Evolutionary conservation across 2,888 invertebrate genomes (phyloP).

Genomic region (Rhingia rostrata): DNA sequence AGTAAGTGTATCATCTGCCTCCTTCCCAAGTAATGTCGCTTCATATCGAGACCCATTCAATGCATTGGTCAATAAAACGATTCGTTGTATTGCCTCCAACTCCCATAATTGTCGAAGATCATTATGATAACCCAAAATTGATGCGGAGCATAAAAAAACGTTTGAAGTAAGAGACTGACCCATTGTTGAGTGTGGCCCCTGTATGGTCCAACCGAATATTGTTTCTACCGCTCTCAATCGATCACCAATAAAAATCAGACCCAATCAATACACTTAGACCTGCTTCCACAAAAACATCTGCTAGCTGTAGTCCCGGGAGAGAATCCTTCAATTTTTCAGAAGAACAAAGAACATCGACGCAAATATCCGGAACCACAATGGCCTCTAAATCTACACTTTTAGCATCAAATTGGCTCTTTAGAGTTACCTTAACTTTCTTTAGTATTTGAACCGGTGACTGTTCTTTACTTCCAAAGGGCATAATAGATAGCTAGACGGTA

Average conservation of each 20-base stretch:
- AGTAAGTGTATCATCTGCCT: background rate
- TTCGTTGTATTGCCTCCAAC: background rate
- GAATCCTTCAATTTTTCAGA: no score
- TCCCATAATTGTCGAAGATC: constrained; percentile 23
- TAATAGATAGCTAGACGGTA: background rate
- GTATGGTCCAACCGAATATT: constrained; percentile 32
- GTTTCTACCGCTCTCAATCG: constrained; percentile 29
- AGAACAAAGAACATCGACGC: constrained; percentile 13
- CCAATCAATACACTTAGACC: constrained; percentile 27
- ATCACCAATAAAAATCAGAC: constrained; percentile 20
- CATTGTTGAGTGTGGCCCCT: constrained; percentile 11
- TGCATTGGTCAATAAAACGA: constrained; percentile 2
- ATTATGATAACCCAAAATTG: constrained; percentile 13
- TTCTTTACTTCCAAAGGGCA: constrained; percentile 36
- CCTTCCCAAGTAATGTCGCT: constrained; percentile 17
- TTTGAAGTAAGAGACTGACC: constrained; percentile 26
- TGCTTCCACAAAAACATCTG: constrained; percentile 10
- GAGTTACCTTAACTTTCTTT: constrained; percentile 6
- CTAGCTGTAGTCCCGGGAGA: constrained; percentile 26
- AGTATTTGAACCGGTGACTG: constrained; percentile 4
- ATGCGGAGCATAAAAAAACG: no score
- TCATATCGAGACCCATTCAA: background rate
- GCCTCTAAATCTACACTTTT: constrained; percentile 24
- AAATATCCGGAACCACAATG: constrained; percentile 26
- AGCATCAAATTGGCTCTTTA: constrained; percentile 29